Percentiles rank a stretch among this genome's conserved stretches.
Evolutionary conservation across 1,140 invertebrate genomes (phyloP).

Genomic region (Choristoneura fumiferana): DNA sequence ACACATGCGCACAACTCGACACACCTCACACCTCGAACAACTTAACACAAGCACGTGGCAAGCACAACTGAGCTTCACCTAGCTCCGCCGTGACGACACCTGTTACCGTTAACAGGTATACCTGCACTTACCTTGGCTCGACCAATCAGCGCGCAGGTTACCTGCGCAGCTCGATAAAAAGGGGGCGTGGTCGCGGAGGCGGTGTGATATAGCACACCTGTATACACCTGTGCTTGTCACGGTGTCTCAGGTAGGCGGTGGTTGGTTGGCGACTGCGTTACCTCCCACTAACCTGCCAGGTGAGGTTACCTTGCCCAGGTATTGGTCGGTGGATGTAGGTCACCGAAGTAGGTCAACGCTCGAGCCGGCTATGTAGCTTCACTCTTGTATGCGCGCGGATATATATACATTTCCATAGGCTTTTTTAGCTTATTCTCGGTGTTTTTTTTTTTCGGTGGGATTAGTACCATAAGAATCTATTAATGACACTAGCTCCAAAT

Average conservation of each 20-base stretch:
- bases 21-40: slow-evolving; percentile 28
- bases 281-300: background rate
- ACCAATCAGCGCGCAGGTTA: slow-evolving; percentile 71
- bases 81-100: slow-evolving; percentile 27
- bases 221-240: slow-evolving; percentile 47
- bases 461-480: too few relatives aligned
- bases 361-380: too few relatives aligned
- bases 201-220: slow-evolving; percentile 51
- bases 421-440: too few relatives aligned
- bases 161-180: slow-evolving; percentile 75
- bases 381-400: too few relatives aligned
- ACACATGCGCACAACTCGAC: slow-evolving; percentile 70
- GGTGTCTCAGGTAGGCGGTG: slow-evolving; percentile 11
- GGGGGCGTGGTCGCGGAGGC: slow-evolving; percentile 51
- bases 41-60: slow-evolving; percentile 21
- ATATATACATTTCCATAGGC: too few relatives aligned
- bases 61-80: slow-evolving; percentile 7
- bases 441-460: too few relatives aligned
- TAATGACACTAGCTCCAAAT: too few relatives aligned
- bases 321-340: slow-evolving; percentile 6
- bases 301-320: background rate
- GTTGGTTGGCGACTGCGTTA: background rate
- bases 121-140: slow-evolving; percentile 48
- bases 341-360: background rate
- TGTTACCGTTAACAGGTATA: slow-evolving; percentile 39